These are phyloP conservation scores for Brachionus manjavacas DNA, from an alignment of 1,140 invertebrate genomes.

Conservation along the genomic window DNA sequence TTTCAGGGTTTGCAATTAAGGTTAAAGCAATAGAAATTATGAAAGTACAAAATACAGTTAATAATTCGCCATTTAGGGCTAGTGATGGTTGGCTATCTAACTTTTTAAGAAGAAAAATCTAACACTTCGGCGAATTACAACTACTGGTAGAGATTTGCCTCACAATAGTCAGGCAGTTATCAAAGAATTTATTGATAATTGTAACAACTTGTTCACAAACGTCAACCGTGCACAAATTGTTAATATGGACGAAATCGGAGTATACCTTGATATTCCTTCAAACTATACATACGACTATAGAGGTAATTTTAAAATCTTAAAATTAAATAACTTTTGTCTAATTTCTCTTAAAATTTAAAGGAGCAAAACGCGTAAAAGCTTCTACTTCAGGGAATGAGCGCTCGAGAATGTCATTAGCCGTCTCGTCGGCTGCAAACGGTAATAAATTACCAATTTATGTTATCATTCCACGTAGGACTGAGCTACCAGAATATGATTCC, in stretches of 20 bases:
- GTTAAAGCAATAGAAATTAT: slow-evolving; percentile 5
- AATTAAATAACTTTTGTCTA: not conserved
- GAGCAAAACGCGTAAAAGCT: not conserved
- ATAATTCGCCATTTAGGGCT: not conserved
- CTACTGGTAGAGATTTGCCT: not conserved
- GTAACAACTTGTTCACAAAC: not conserved
- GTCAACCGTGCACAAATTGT: not conserved
- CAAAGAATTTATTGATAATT: not conserved
- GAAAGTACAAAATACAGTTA: not conserved
- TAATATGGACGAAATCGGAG: not conserved
- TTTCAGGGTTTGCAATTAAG: not conserved
- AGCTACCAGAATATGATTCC: not conserved
- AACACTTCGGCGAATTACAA: not conserved
- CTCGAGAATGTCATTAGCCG: not conserved
- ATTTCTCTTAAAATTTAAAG: not conserved
- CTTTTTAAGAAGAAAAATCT: slow-evolving; percentile 7
- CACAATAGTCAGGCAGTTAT: not conserved
- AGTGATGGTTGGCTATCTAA: not conserved
- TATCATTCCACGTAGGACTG: not conserved
- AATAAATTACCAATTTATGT: slow-evolving; percentile 7
- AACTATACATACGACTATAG: not conserved
- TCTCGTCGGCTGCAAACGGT: not conserved
- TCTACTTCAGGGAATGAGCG: not conserved
- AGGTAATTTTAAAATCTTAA: not conserved
- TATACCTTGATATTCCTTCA: not conserved